These are phyloP conservation scores for Antedon bifida DNA, from an alignment of 35 echinoderm and acorn worm genomes.

Conservation along the genomic window DNA sequence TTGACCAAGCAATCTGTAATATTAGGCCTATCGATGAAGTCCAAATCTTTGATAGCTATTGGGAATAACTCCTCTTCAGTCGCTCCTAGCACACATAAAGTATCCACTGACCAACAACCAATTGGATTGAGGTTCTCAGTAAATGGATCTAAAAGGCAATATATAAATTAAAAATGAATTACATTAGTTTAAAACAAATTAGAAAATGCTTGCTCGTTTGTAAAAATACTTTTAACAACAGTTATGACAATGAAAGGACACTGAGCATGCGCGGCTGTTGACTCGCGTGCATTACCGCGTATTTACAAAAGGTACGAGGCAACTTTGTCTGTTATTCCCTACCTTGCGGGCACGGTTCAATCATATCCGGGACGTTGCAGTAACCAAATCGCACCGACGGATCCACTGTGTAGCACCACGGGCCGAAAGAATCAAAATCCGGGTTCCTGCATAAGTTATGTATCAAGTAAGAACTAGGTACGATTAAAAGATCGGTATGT, in stretches of 20 bases:
- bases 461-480: neutral
- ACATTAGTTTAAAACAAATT: no score
- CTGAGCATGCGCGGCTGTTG: no score
- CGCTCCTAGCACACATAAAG: neutral
- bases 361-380: neutral
- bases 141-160: neutral
- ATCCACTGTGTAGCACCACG: neutral
- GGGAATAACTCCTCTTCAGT: neutral
- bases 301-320: no score
- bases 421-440: neutral
- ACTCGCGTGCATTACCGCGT: no score
- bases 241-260: no score
- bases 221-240: no score
- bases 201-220: no score
- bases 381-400: neutral
- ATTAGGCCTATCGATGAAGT: neutral
- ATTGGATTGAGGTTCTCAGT: neutral
- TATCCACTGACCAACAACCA: neutral
- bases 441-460: neutral
- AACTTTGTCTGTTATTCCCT: no score
- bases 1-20: neutral
- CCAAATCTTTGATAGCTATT: neutral
- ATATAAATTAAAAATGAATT: neutral
- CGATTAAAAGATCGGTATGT: neutral
- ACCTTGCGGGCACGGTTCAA: neutral